phyloP scores from a whole-genome alignment of 2,888 invertebrate species.

The Drosophila multiciliata region DNA sequence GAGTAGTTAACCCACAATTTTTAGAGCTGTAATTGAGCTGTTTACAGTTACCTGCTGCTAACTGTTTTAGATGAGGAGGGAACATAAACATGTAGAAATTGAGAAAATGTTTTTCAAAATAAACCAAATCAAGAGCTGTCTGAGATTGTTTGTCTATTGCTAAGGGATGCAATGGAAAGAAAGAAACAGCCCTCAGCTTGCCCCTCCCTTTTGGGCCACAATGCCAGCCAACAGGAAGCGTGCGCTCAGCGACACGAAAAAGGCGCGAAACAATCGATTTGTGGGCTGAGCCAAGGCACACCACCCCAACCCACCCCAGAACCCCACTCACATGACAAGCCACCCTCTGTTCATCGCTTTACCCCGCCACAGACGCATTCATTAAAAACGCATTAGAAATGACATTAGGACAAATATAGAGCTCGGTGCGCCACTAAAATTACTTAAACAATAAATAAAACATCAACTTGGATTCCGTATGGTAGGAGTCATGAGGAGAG shows the following conservation, averaged over 20 bases:
- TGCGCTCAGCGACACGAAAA: slow-evolving; percentile 54
- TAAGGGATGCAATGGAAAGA: slow-evolving; percentile 27
- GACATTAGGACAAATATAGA: slow-evolving; percentile 76
- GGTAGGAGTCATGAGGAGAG: not conserved
- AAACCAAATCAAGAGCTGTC: not conserved
- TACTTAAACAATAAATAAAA: slow-evolving; percentile 69
- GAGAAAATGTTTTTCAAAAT: not conserved
- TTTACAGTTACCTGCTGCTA: slow-evolving; percentile 41
- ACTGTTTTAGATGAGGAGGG: slow-evolving; percentile 4
- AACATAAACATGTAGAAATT: not conserved
- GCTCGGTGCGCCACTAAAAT: slow-evolving; percentile 63
- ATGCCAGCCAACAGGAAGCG: slow-evolving; percentile 69
- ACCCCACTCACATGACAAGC: slow-evolving; percentile 9
- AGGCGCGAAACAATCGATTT: slow-evolving; percentile 82
- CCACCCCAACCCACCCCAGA: not conserved
- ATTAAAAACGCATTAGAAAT: slow-evolving; percentile 83
- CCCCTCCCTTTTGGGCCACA: slow-evolving; percentile 8
- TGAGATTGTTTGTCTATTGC: slow-evolving; percentile 10
- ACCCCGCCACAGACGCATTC: slow-evolving; percentile 49
- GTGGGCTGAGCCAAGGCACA: slow-evolving; percentile 53
- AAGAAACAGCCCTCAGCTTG: slow-evolving; percentile 16
- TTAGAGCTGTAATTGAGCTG: slow-evolving; percentile 37
- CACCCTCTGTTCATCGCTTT: not conserved
- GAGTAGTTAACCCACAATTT: slow-evolving; percentile 18
- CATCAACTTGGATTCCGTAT: slow-evolving; percentile 31